A percentile compares a stretch with the other conserved stretches of the same genome.
Conservation (phyloP, 35 echinoderm and acorn worm genomes). For the Holothuria glaberrima region DNA sequence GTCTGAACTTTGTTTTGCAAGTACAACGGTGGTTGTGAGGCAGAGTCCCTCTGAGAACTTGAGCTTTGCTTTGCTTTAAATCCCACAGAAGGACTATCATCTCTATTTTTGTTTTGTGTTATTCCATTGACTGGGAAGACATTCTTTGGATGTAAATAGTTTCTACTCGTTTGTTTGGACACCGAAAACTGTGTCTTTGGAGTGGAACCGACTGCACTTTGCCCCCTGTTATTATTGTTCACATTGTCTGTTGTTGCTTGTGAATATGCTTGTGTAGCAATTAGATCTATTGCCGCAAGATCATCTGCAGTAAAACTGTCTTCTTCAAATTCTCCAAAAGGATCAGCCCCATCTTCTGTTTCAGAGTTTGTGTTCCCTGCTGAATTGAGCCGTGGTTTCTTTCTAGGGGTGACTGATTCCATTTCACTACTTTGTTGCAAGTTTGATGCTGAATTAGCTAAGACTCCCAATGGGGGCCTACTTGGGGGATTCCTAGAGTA, state of each 20-base stretch:
- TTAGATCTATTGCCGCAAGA: conserved; percentile 71
- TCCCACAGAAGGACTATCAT: background rate
- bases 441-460: background rate
- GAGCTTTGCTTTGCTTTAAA: background rate
- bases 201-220: background rate
- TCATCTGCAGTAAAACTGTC: conserved; percentile 91
- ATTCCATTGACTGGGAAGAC: conserved; percentile 1
- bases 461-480: background rate
- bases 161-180: background rate
- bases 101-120: no score
- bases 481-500: conserved; percentile 10
- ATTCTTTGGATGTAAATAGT: background rate
- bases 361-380: background rate
- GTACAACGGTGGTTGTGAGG: background rate
- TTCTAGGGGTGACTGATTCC: conserved; percentile 65
- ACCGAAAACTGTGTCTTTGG: background rate
- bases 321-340: conserved; percentile 85
- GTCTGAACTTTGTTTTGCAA: conserved; percentile 14
- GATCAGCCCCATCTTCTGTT: conserved; percentile 61
- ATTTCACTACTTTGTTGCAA: background rate
- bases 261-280: conserved; percentile 80
- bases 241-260: conserved; percentile 17
- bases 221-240: background rate
- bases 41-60: background rate
- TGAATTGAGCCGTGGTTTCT: conserved; percentile 65